phyloP scores from a whole-genome alignment of 2,113 vertebrate species.

The Hemichromis elongatus region DNA sequence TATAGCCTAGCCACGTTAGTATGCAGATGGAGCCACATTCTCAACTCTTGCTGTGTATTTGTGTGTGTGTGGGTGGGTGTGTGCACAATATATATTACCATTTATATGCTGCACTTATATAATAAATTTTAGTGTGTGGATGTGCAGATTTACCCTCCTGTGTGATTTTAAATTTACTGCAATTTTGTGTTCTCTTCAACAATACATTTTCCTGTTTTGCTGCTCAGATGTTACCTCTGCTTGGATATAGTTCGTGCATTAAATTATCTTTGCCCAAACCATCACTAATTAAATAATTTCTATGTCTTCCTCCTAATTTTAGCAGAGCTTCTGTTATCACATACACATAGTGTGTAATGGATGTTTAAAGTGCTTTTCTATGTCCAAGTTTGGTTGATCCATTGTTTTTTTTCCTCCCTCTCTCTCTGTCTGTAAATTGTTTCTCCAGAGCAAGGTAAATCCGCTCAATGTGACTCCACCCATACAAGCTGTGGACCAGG shows the following conservation, averaged over 20 bases:
- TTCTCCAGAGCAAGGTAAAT: conserved; percentile 83
- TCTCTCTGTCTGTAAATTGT: background rate
- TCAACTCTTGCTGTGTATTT: background rate
- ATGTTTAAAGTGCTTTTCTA: background rate
- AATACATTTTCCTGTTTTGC: background rate
- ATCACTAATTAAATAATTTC: background rate
- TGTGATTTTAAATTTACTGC: background rate
- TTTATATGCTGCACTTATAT: background rate
- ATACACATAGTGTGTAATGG: background rate
- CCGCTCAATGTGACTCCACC: conserved; percentile 89
- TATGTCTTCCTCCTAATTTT: background rate
- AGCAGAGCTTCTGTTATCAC: background rate
- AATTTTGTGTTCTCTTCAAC: background rate
- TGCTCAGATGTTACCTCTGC: background rate
- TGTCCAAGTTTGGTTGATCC: background rate
- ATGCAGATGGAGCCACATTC: background rate
- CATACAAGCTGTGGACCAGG: conserved; percentile 93
- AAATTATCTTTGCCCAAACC: background rate
- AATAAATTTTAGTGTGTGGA: background rate
- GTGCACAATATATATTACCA: background rate
- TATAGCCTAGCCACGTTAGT: background rate
- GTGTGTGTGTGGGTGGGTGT: background rate
- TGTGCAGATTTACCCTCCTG: background rate
- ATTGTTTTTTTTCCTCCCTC: background rate
- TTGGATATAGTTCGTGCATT: background rate